Evolutionary conservation across 2,888 invertebrate species (phyloP).

Genomic region (Leptinotarsa rubiginosa): DNA sequence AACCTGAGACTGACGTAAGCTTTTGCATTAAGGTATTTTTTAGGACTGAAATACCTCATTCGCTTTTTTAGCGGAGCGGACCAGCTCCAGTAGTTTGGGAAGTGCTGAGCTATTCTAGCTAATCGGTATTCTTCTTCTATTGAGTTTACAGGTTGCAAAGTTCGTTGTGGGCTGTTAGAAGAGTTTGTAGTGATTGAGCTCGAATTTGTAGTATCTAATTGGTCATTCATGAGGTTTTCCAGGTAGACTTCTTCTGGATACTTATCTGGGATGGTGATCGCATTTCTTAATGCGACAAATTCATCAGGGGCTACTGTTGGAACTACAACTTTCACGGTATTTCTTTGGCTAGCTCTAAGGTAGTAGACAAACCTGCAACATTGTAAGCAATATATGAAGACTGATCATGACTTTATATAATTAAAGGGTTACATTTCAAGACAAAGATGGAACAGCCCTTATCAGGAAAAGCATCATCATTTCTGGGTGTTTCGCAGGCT

Average conservation of each 20-base stretch:
- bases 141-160: neutral
- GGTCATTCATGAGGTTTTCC: neutral
- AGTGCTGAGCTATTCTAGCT: neutral
- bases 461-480: too few relatives aligned
- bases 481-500: too few relatives aligned
- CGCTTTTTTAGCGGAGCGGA: neutral
- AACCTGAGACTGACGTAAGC: neutral
- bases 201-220: too few relatives aligned
- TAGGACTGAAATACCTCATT: neutral
- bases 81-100: neutral
- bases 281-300: neutral
- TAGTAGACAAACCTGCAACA: neutral
- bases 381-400: neutral
- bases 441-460: too few relatives aligned
- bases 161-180: neutral
- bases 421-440: too few relatives aligned
- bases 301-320: neutral
- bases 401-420: neutral
- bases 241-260: constrained; percentile 7
- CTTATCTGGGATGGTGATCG: neutral
- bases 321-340: neutral
- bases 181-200: neutral
- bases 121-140: neutral
- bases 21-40: too few relatives aligned
- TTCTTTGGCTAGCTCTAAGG: neutral